phyloP scores from a whole-genome alignment of 2,797 vertebrate genomes.

The Pristis pectinata region DNA sequence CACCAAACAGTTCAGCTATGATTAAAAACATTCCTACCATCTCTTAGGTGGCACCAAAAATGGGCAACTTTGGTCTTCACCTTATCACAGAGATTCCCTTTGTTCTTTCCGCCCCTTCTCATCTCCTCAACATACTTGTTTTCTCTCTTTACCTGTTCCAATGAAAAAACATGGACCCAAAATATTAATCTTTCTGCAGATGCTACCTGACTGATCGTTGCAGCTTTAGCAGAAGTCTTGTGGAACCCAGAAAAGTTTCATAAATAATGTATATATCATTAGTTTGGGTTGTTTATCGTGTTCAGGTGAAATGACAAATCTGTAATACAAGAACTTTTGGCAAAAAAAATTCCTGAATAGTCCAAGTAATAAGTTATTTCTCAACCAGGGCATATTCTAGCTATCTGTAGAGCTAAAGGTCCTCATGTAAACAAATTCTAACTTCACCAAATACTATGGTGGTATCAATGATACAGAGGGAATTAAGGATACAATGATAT shows the following conservation, averaged over 20 bases:
- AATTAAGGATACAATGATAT: background rate
- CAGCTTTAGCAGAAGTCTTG: background rate
- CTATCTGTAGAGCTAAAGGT: background rate
- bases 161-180: no score
- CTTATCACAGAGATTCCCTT: no score
- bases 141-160: no score
- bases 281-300: no score
- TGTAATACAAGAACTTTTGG: background rate
- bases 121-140: no score
- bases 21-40: no score
- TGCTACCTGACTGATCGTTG: background rate
- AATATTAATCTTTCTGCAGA: no score
- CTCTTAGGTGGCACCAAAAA: no score
- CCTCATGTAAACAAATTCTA: background rate
- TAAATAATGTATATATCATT: no score
- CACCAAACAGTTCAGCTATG: no score
- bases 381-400: background rate
- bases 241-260: background rate
- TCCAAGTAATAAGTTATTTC: background rate
- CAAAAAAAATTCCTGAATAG: background rate
- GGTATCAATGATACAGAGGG: background rate
- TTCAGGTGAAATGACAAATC: background rate
- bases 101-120: no score
- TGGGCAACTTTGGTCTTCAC: no score
- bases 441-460: background rate